A percentile compares a stretch with the other conserved stretches of the same genome.
Conservation (phyloP, 2,113 vertebrate species). For the Elephantulus edwardii region DNA sequence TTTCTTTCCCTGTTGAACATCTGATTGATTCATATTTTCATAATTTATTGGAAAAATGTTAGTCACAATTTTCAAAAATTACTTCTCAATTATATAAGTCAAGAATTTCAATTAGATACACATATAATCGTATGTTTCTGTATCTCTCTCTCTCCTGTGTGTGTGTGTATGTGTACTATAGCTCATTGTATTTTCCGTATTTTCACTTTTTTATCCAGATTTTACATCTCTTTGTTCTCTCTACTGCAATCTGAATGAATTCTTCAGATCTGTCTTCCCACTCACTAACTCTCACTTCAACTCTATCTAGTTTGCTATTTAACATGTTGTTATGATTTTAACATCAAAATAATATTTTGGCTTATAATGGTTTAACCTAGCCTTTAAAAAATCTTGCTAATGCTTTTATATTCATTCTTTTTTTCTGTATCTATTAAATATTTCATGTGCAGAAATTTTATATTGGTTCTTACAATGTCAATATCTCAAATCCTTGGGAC, state of each 20-base stretch:
- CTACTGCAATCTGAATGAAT: neutral
- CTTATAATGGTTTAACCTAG: neutral
- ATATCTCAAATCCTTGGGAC: constrained; percentile 16
- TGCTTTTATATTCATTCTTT: neutral
- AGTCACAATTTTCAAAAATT: neutral
- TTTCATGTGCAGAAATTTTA: constrained; percentile 27
- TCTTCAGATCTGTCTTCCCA: neutral
- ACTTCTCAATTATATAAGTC: neutral
- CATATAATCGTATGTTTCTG: neutral
- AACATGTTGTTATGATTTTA: constrained; percentile 7
- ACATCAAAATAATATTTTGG: neutral
- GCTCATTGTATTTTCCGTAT: no score
- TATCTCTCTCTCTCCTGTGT: neutral
- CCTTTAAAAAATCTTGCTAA: neutral
- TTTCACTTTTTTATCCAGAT: neutral
- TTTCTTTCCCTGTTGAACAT: neutral
- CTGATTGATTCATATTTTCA: neutral
- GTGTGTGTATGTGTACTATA: no score
- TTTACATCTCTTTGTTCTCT: neutral
- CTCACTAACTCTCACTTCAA: neutral
- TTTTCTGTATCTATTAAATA: constrained; percentile 18
- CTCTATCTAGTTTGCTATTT: neutral
- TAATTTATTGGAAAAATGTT: neutral
- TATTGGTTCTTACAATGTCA: constrained; percentile 9
- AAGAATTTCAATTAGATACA: neutral